Conservation (phyloP, 2,888 invertebrate genomes). For the Plagodis dolabraria region DNA sequence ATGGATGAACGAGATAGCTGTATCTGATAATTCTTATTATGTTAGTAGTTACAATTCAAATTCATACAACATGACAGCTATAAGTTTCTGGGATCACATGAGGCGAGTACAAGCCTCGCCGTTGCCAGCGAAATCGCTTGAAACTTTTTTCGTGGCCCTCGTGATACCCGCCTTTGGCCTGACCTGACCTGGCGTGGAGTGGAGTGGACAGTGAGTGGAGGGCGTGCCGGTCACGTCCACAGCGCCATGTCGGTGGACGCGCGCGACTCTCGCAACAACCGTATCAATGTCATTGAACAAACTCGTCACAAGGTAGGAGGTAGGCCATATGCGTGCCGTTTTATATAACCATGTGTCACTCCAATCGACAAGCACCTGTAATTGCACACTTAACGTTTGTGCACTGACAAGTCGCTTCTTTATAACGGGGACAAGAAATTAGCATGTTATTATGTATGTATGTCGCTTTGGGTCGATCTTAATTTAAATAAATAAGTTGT, state of each 20-base stretch:
- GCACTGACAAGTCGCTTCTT: conserved; percentile 13
- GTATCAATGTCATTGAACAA: conserved; percentile 23
- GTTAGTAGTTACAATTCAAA: no score
- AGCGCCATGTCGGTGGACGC: conserved; percentile 5
- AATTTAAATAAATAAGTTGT: conserved; percentile 25
- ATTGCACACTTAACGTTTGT: conserved; percentile 40
- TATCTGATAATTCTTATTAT: no score
- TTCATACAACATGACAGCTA: no score
- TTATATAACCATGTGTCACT: conserved; percentile 48
- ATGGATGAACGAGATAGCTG: no score
- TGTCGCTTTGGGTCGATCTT: conserved; percentile 14
- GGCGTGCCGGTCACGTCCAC: conserved; percentile 14
- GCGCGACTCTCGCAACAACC: conserved; percentile 30
- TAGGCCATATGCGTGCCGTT: conserved; percentile 41
- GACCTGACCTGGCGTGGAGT: no score
- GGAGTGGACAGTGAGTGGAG: no score
- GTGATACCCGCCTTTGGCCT: no score
- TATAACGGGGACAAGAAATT: conserved; percentile 27
- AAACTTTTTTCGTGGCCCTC: background rate
- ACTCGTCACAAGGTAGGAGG: conserved; percentile 30
- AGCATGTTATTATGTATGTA: conserved; percentile 17
- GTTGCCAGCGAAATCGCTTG: no score
- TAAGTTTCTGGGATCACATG: no score
- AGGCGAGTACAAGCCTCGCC: no score
- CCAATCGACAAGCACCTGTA: conserved; percentile 41